These are phyloP conservation scores for Zygaena filipendulae DNA, from an alignment of 2,888 invertebrate genomes.

Conservation along the genomic window DNA sequence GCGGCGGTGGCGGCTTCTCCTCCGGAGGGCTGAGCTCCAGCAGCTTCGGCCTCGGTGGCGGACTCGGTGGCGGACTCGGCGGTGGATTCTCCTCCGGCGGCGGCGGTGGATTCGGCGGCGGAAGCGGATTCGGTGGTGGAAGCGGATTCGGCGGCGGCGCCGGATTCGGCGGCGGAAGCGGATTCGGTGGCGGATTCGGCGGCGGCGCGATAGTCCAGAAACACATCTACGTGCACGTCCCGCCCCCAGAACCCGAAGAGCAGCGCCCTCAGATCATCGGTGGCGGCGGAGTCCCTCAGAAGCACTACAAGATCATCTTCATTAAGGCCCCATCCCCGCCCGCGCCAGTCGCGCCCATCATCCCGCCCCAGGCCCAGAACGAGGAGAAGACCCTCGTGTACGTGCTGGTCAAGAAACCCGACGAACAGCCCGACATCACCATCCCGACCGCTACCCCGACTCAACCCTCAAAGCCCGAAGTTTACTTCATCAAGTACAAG, in stretches of 20 bases:
- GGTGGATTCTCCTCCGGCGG: conserved; percentile 24
- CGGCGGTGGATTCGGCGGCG: conserved; percentile 25
- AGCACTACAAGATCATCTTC: conserved; percentile 89
- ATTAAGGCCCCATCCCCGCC: conserved; percentile 85
- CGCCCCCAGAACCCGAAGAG: conserved; percentile 82
- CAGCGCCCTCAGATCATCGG: conserved; percentile 73
- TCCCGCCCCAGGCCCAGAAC: conserved; percentile 78
- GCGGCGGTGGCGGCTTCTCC: conserved; percentile 35
- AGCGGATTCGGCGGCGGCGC: conserved; percentile 33
- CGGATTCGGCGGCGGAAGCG: conserved; percentile 38
- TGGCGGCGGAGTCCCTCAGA: conserved; percentile 74
- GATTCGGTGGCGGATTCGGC: conserved; percentile 48
- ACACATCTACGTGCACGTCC: conserved; percentile 86
- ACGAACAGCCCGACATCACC: conserved; percentile 83
- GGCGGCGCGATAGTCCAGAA: conserved; percentile 75
- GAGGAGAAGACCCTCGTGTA: conserved; percentile 85
- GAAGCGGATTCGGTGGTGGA: conserved; percentile 26
- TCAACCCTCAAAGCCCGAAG: conserved; percentile 83
- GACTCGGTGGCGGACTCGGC: conserved; percentile 18
- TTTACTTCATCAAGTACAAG: conserved; percentile 88
- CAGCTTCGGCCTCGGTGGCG: conserved; percentile 41
- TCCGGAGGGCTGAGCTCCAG: conserved; percentile 29
- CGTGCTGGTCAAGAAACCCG: conserved; percentile 85
- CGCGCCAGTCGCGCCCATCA: conserved; percentile 78
- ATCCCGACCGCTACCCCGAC: conserved; percentile 78